Base-by-base conservation (phyloP, 1,140 invertebrate genomes). In the Agrilus planipennis region DNA sequence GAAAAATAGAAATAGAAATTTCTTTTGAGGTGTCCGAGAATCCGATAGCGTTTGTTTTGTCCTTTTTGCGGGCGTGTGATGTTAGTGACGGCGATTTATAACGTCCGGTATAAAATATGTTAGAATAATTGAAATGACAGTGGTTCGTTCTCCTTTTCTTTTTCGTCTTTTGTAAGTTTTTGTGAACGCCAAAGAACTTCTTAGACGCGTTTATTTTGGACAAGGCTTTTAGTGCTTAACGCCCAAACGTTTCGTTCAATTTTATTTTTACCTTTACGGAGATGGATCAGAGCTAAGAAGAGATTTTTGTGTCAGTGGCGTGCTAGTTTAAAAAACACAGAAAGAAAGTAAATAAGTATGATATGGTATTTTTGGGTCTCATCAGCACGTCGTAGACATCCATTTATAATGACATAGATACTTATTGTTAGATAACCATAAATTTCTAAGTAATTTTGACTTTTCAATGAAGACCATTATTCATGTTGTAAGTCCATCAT, bases 101-200 rank as follows among this genome's bases (percentile, higher is more conserved):
- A 35, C 12, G 20, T 35, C 23, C 20, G 11, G 21, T 35, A 22
- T 35, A 7, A 22, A 20, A 14, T 4, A 20, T 10, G 2, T 35
- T n/a, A n/a, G 25, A 35, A 22, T 35, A 35, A 35, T 35, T 11
- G 15, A 14, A 16, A 34, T 15, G 34, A 19, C 25, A 35, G 34
- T 35, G 19, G 25, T 21, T 35, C n/a, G 23, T 35, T 20, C 25
- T 22, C 18, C n/a, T 35, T 35, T 21, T 22, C 10, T 15, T 34
- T 34, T 34, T 1, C 19, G 16, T 34, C 11, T 20, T 11, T 9
- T 19, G 18, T 12, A 22, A 21, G 17, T 35, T 35, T 21, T 14
- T 21, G 21, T 16, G 21, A 9, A 21, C 16, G 15, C 21, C n/a
- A 35, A 18, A 22, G n/a, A n/a, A 16, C 19, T 27, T 27, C 21